Conservation (phyloP, 2,797 vertebrate species). For the Crocodylus rhombifer region DNA sequence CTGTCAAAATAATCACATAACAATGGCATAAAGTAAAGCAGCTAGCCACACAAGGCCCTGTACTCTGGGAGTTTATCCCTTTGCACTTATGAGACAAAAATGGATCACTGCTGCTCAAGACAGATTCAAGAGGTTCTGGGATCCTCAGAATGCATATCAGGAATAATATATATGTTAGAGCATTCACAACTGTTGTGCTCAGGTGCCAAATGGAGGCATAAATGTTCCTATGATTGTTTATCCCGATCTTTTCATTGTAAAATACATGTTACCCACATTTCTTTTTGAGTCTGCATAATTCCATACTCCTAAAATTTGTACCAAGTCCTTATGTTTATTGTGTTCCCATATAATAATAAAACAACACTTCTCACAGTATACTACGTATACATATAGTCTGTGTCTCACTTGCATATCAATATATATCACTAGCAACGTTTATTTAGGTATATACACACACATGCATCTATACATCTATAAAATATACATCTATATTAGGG, state of each 20-base stretch:
- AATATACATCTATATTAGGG: no score
- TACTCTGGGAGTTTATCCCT: background rate
- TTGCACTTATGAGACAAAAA: background rate
- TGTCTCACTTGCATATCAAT: constrained; percentile 5
- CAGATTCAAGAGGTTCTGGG: background rate
- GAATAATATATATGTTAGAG: background rate
- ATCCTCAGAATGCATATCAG: background rate
- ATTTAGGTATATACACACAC: no score
- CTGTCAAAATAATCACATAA: background rate
- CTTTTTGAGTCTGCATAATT: background rate
- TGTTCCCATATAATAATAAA: background rate
- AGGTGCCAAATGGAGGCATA: background rate
- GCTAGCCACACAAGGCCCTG: background rate
- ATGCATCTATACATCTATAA: no score
- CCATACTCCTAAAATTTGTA: background rate
- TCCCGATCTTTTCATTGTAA: background rate
- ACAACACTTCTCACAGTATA: background rate
- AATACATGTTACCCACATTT: background rate
- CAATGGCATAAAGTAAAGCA: background rate
- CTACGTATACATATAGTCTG: background rate
- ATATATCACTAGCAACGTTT: no score
- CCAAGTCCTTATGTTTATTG: background rate
- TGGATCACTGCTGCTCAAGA: background rate
- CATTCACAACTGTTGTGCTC: background rate
- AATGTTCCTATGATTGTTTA: background rate